phyloP scores from a whole-genome alignment of 1,140 invertebrate genomes.

The Batillaria attramentaria region DNA sequence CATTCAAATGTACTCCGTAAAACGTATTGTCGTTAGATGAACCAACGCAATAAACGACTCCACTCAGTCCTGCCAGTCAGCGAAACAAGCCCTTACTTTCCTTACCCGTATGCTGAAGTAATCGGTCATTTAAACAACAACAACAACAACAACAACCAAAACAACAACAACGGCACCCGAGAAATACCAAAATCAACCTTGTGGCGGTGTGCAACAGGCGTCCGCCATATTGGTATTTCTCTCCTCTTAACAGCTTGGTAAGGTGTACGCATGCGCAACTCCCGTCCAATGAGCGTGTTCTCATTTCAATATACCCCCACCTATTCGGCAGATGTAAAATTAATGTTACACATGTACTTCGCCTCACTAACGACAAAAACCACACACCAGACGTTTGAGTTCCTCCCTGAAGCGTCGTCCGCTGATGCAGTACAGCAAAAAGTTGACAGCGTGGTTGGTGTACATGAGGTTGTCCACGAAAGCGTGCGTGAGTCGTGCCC shows the following conservation, averaged over 20 bases:
- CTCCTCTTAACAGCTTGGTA: neutral
- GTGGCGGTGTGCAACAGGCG: neutral
- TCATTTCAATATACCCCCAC: neutral
- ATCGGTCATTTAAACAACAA: too few relatives aligned
- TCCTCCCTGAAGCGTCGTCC: constrained; percentile 43
- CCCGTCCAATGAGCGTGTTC: neutral
- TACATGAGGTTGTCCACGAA: constrained; percentile 47
- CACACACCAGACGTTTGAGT: constrained; percentile 25
- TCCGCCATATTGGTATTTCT: neutral
- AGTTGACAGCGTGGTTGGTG: constrained; percentile 51
- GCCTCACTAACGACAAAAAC: neutral
- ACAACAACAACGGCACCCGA: too few relatives aligned
- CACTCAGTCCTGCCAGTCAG: too few relatives aligned
- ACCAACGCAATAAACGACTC: too few relatives aligned
- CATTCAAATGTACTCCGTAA: too few relatives aligned
- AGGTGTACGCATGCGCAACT: too few relatives aligned
- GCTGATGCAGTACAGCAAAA: constrained; percentile 45
- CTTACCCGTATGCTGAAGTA: too few relatives aligned
- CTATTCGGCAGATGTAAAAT: too few relatives aligned
- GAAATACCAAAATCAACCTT: neutral
- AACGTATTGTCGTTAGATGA: too few relatives aligned
- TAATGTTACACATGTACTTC: neutral
- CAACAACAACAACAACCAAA: too few relatives aligned
- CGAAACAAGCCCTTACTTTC: too few relatives aligned
- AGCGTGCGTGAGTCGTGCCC: constrained; percentile 20